Evolutionary conservation across 2,888 invertebrate genomes (phyloP).

Genomic region (Lycia hirtaria): DNA sequence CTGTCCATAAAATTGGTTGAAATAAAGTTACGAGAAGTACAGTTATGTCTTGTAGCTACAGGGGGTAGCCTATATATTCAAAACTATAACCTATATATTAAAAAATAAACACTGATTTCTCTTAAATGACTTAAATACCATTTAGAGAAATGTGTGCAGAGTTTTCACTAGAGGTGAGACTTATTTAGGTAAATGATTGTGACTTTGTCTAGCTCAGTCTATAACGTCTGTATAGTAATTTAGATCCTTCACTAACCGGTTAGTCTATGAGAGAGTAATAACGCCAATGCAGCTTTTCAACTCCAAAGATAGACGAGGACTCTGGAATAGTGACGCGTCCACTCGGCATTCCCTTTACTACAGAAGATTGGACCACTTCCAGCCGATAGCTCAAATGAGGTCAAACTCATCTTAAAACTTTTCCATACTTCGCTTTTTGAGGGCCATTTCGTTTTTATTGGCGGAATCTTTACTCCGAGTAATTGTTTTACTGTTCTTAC

Average conservation of each 20-base stretch:
- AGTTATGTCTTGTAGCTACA: too few relatives aligned
- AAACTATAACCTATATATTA: too few relatives aligned
- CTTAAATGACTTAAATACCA: too few relatives aligned
- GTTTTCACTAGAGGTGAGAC: too few relatives aligned
- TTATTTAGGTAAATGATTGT: too few relatives aligned
- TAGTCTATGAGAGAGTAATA: conserved; percentile 19
- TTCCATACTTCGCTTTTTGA: conserved; percentile 44
- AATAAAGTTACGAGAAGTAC: too few relatives aligned
- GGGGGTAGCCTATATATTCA: too few relatives aligned
- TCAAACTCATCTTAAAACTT: conserved; percentile 62
- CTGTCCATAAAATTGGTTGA: too few relatives aligned
- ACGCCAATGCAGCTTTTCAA: conserved; percentile 26
- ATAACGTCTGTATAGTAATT: too few relatives aligned
- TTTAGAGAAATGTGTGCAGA: too few relatives aligned
- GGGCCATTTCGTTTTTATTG: conserved; percentile 39
- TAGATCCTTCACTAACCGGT: conserved; percentile 13
- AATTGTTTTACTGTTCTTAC: conserved; percentile 33
- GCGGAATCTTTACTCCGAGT: conserved; percentile 36
- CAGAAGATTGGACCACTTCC: conserved; percentile 72
- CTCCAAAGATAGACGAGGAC: conserved; percentile 26
- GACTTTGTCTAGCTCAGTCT: too few relatives aligned
- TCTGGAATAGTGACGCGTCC: conserved; percentile 52
- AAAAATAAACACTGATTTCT: too few relatives aligned
- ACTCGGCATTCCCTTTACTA: conserved; percentile 59
- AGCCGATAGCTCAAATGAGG: conserved; percentile 73